phyloP scores from a whole-genome alignment of 64 coral and sea anemone genomes.

The Orbicella faveolata region DNA sequence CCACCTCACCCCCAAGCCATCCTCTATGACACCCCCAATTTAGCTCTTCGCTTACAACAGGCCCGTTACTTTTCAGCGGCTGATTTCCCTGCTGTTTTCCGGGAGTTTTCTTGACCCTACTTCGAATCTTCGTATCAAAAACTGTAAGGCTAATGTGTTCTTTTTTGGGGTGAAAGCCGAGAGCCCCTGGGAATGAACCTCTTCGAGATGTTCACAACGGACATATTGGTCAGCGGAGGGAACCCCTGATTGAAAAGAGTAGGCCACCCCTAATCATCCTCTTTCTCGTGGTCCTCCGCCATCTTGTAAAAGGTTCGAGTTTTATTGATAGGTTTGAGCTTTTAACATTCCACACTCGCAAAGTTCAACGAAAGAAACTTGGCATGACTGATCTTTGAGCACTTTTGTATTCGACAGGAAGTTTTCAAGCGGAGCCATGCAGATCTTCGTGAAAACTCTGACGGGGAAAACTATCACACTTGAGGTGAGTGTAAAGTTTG shows the following conservation, averaged over 20 bases:
- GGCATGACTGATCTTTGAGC: constrained; percentile 1
- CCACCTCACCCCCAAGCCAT: no score
- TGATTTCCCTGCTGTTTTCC: no score
- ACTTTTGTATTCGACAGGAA: constrained; percentile 48
- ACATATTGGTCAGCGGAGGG: neutral
- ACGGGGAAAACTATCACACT: constrained; percentile 99
- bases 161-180: neutral
- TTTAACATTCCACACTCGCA: neutral
- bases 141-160: no score
- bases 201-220: neutral
- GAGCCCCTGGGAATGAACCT: neutral
- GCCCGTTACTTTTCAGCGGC: neutral
- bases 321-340: neutral
- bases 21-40: no score
- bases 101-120: no score
- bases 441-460: constrained; percentile 99
- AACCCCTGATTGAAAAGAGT: constrained; percentile 6
- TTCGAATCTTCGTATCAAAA: no score
- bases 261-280: constrained; percentile 62
- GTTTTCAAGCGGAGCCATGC: constrained; percentile 91
- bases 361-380: neutral
- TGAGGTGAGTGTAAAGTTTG: constrained; percentile 60
- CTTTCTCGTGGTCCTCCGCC: constrained; percentile 95
- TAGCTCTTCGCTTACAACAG: neutral
- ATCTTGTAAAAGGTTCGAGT: constrained; percentile 51